Base-by-base conservation (phyloP, 2,113 vertebrate species). In the Archilochus colubris region DNA sequence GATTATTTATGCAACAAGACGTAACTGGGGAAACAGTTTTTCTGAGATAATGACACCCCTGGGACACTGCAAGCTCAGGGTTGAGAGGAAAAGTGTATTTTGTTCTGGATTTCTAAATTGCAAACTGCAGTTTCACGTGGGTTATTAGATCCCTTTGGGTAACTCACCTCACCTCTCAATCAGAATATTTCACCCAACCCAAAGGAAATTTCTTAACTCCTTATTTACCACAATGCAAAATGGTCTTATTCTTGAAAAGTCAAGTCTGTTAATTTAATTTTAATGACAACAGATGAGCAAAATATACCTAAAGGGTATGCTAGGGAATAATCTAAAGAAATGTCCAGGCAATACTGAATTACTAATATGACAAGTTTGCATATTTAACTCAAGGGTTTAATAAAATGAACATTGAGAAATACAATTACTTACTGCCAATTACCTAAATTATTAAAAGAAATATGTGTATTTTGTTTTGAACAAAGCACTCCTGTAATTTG, bases 1-100 rank as follows among this genome's bases (percentile, higher is more conserved):
- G 88, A 96, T 96, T 96, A 97, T 97, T 96, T 96, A 97, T 97
- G 96, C 91, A 96, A 92, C 73, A 88, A 95, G 93, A 96, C 2
- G 3, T 89, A 96, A 95, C 94, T 84, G 76, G 86, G 86, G 89
- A 95, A 96, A 86, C 61, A 94, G 75, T 96, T 95, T 96, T 94
- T 91, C 86, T 44, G 94, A 94, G 91, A 78, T 97, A 96, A 97
- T 97, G 92, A 96, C 93, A 91, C 96, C 88, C 93, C 88, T 92
- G 96, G 94, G 97, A 97, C 86, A 91, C 8, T 46, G 55, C 48
- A 81, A 86, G 86, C 94, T 92, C 91, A 58, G 63, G 72, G 96
- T 97, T 64, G 81, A 95, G 91, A 95, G 70, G 64, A 88, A 94
- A 93, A 94, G 64, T 27, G 2, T 78, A 85, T 93, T 95, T 96